Percentiles rank a stretch among this genome's conserved stretches.
Evolutionary conservation across 2,113 vertebrate species (phyloP).

Genomic region (Spheniscus mendiculus): DNA sequence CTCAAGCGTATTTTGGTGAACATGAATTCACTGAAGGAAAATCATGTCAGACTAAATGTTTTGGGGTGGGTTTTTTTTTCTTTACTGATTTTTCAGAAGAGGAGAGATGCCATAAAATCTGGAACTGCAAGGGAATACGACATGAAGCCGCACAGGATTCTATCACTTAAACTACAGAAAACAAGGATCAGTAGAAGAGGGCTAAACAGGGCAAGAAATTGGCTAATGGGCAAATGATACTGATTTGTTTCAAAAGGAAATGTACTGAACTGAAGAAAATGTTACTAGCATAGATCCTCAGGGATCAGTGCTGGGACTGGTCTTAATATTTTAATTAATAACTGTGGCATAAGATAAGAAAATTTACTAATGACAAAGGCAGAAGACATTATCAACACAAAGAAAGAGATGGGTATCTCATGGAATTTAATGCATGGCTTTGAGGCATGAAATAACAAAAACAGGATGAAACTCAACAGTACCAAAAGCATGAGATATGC

Average conservation of each 20-base stretch:
- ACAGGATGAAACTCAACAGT: background rate
- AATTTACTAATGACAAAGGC: background rate
- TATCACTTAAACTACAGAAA: background rate
- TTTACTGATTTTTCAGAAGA: background rate
- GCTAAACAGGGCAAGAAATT: background rate
- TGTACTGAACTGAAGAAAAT: background rate
- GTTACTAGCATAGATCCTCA: background rate
- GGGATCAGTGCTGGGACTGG: background rate
- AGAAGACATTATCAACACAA: background rate
- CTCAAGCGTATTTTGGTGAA: background rate
- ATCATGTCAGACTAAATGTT: background rate
- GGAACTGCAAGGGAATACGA: background rate
- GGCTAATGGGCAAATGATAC: background rate
- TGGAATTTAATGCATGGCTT: background rate
- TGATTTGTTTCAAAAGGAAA: background rate
- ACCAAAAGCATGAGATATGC: background rate
- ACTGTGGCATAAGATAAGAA: background rate
- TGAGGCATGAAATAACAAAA: background rate
- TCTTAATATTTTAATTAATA: background rate
- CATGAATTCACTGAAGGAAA: background rate
- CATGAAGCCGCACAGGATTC: background rate
- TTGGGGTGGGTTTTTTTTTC: fast-evolving
- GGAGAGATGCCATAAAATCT: background rate
- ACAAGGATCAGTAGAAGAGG: background rate
- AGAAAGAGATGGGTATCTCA: background rate